phyloP scores from a whole-genome alignment of 2,113 vertebrate species.

The Tylochromis polylepis region DNA sequence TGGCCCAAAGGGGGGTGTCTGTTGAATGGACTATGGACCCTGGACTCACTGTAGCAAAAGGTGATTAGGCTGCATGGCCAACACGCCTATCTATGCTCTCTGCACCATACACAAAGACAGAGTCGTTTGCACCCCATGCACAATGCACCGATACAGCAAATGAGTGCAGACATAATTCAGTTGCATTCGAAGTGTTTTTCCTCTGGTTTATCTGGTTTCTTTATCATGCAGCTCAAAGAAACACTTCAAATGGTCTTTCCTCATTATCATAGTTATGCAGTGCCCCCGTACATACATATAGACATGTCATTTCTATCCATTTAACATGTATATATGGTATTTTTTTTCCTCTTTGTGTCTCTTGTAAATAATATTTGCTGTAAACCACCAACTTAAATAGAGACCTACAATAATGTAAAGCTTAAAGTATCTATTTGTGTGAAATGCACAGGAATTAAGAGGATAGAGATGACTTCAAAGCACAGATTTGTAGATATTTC shows the following conservation, averaged over 20 bases:
- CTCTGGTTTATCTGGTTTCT: not conserved
- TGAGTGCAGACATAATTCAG: not conserved
- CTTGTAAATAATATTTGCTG: not conserved
- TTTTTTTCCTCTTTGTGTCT: not conserved
- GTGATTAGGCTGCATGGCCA: slow-evolving; percentile 52
- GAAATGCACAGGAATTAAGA: not conserved
- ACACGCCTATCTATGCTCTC: not conserved
- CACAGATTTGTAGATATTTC: not conserved
- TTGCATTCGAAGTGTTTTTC: not conserved
- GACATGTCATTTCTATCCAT: not conserved
- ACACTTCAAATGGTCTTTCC: not conserved
- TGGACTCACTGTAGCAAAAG: slow-evolving; percentile 52
- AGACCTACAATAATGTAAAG: not conserved
- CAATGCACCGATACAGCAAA: not conserved
- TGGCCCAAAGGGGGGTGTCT: slow-evolving; percentile 53
- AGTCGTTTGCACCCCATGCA: not conserved
- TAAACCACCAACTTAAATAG: not conserved
- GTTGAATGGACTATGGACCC: slow-evolving; percentile 54
- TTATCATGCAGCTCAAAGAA: not conserved
- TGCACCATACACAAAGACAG: not conserved
- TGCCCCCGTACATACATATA: not conserved
- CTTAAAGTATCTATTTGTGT: not conserved
- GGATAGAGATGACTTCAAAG: not conserved
- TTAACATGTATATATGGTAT: not conserved
- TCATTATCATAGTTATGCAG: not conserved